Evolutionary conservation across 2,797 vertebrate genomes (phyloP), one percentile per base, ranked within the genome.

Genomic region (Acanthopagrus latus): DNA sequence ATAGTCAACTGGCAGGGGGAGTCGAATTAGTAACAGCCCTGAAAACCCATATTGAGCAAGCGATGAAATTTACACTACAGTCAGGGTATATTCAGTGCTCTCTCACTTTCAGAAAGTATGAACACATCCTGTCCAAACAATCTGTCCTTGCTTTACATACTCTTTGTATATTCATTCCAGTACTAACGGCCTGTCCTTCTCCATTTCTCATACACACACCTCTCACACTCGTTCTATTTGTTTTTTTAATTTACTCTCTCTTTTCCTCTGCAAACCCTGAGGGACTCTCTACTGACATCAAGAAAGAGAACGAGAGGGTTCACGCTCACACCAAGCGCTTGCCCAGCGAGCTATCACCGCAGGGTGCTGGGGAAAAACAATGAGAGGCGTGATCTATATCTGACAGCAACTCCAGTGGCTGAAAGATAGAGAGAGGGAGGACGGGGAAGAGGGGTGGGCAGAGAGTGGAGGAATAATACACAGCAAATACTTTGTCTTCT

Each of bases 381-480:
- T 85, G 75, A 88, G 76, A 60, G 62, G 55, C 51, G 62, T 77
- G 81, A 84, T 91, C 71, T 77, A 65, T 81, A 86, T 89, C 85
- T 83, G 86, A 88, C 80, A 88, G 85, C 44, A 62, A 62, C 76
- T 81, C 78, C 76, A 72, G 74, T 20, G 11, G 71, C 74, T 55
- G 46, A 56, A 59, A 55, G 81, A 84, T 51, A 65, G 67, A 73
- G 64, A 38, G 54, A 48, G 74, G 14, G n/a, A 65, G 20, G 29
- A 38, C 0, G 20, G n/a, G 29, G 12, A 17, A 33, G 33, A 46
- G 64, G 25, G 59, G 7, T 20, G 27, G 50, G 27, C 18, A 38
- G 48, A 23, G 47, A 68, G 52, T 48, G 64, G 76, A 82, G 76
- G 72, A 78, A 79, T 78, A 81, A 85, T 76, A 66, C 64, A 48